phyloP scores from a whole-genome alignment of 1,140 invertebrate genomes.

The Apis laboriosa region DNA sequence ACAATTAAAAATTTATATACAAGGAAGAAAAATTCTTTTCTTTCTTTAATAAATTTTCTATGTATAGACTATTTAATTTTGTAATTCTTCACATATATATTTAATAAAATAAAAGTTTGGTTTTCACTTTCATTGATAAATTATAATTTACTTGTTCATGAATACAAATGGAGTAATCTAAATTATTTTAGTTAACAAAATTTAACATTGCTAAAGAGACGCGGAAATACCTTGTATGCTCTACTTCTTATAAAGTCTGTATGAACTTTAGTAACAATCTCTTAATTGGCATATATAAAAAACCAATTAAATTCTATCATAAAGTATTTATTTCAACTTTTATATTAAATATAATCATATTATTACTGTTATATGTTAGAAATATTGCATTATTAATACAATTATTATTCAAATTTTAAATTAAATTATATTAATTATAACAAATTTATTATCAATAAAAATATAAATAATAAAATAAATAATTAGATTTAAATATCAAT shows the following conservation, averaged over 20 bases:
- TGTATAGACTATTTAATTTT: neutral
- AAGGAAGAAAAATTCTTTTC: neutral
- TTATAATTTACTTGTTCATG: neutral
- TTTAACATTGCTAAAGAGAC: slow-evolving; percentile 36
- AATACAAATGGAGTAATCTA: slow-evolving; percentile 7
- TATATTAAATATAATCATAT: neutral
- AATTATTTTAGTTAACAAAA: slow-evolving; percentile 14
- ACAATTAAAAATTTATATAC: neutral
- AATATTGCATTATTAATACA: slow-evolving; percentile 2
- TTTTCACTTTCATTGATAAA: slow-evolving; percentile 25
- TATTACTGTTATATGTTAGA: neutral
- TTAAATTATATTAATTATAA: neutral
- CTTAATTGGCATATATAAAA: slow-evolving; percentile 56
- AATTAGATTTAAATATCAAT: neutral
- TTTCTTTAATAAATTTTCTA: neutral
- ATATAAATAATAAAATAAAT: neutral
- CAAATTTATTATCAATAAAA: neutral
- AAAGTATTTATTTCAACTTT: neutral
- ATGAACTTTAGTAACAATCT: slow-evolving; percentile 34
- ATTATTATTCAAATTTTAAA: neutral
- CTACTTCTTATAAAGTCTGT: slow-evolving; percentile 62
- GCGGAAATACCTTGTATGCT: slow-evolving; percentile 65
- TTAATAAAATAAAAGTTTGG: neutral
- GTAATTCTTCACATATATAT: neutral
- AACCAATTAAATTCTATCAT: slow-evolving; percentile 49